These are phyloP conservation scores for Heliconius ethilla DNA, from an alignment of 2,888 invertebrate species.

Conservation along the genomic window DNA sequence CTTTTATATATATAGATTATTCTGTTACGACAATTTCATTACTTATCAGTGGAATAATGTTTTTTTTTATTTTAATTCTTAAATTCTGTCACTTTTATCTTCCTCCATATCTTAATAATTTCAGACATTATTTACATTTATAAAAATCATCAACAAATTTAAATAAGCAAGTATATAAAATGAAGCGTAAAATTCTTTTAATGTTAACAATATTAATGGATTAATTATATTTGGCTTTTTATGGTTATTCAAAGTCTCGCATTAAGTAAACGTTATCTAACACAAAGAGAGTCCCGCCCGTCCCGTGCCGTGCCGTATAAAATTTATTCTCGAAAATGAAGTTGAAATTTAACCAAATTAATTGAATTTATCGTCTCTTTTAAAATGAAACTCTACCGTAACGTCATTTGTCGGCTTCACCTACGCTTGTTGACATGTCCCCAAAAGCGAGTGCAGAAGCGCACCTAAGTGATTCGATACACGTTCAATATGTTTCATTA, in stretches of 20 bases:
- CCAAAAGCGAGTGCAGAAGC: slow-evolving; percentile 75
- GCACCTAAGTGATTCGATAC: slow-evolving; percentile 81
- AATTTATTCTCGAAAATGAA: slow-evolving; percentile 76
- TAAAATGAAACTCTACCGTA: slow-evolving; percentile 75
- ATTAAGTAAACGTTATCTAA: slow-evolving; percentile 71
- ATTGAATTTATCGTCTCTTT: slow-evolving; percentile 80
- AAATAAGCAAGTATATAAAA: background rate
- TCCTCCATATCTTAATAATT: background rate
- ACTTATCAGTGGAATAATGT: background rate
- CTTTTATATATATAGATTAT: too few species aligned
- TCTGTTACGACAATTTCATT: background rate
- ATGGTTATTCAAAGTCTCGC: slow-evolving; percentile 59
- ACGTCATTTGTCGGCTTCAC: slow-evolving; percentile 77
- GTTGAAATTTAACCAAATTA: slow-evolving; percentile 74
- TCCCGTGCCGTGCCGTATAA: slow-evolving; percentile 67
- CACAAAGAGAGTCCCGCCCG: slow-evolving; percentile 61
- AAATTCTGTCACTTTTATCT: background rate
- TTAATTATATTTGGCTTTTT: slow-evolving; percentile 70
- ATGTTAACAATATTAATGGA: slow-evolving; percentile 68
- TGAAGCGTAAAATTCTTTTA: background rate
- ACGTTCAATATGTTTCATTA: slow-evolving; percentile 82
- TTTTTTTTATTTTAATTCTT: background rate
- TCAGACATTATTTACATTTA: background rate
- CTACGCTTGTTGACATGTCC: slow-evolving; percentile 74
- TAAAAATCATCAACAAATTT: background rate